A percentile compares a stretch with the other conserved stretches of the same genome.
These are phyloP conservation scores for Cephus rjabovi DNA, from an alignment of 2,888 invertebrate species.

Conservation along the genomic window DNA sequence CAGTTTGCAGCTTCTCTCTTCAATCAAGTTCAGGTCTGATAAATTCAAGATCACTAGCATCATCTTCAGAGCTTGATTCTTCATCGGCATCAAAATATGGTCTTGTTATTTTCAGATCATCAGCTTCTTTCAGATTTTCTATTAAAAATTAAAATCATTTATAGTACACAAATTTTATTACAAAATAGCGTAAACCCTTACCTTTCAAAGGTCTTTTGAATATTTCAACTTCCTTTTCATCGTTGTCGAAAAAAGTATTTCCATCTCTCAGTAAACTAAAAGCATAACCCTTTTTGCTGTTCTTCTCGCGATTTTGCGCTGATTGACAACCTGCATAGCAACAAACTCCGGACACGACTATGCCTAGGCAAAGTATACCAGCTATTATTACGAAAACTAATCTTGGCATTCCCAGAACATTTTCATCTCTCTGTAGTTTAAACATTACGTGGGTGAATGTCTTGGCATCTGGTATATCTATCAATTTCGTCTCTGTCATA, in stretches of 20 bases:
- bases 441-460: slow-evolving; percentile 69
- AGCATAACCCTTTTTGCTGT: slow-evolving; percentile 68
- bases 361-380: slow-evolving; percentile 73
- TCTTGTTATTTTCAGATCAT: slow-evolving; percentile 63
- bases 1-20: slow-evolving; percentile 1
- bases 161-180: slow-evolving; percentile 9
- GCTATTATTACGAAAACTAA: slow-evolving; percentile 80
- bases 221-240: slow-evolving; percentile 68
- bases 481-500: slow-evolving; percentile 69
- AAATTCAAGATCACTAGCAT: slow-evolving; percentile 71
- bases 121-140: slow-evolving; percentile 32
- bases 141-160: slow-evolving; percentile 16
- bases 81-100: slow-evolving; percentile 82
- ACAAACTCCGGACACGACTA: slow-evolving; percentile 70
- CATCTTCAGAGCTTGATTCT: slow-evolving; percentile 71
- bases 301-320: slow-evolving; percentile 56
- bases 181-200: slow-evolving; percentile 21
- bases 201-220: slow-evolving; percentile 65
- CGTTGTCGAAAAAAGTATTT: slow-evolving; percentile 68
- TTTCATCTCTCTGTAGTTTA: slow-evolving; percentile 75
- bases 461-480: slow-evolving; percentile 59
- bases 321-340: slow-evolving; percentile 70
- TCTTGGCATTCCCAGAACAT: slow-evolving; percentile 80
- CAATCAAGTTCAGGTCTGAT: slow-evolving; percentile 63
- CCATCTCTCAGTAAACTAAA: slow-evolving; percentile 74